Conservation (phyloP, 1,140 invertebrate genomes). For the Polyergus mexicanus region DNA sequence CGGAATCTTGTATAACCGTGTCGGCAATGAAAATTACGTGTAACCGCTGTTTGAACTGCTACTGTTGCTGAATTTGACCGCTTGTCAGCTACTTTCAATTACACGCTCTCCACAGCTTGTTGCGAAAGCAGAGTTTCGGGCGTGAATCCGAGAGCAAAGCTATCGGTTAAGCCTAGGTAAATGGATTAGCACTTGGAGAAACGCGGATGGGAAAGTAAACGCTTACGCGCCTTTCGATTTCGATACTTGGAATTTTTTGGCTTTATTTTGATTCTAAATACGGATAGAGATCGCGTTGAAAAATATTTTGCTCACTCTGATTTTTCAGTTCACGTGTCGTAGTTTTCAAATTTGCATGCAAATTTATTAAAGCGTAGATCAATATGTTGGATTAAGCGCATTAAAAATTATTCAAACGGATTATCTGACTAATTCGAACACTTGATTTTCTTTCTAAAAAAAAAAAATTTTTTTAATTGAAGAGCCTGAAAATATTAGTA, state of each 20-base stretch:
- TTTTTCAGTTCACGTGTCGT: background rate
- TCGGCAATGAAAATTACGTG: slow-evolving; percentile 61
- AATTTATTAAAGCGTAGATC: background rate
- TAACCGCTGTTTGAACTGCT: slow-evolving; percentile 59
- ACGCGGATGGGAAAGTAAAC: slow-evolving; percentile 21
- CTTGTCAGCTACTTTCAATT: slow-evolving; percentile 68
- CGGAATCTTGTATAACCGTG: slow-evolving; percentile 57
- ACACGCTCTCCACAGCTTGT: slow-evolving; percentile 39
- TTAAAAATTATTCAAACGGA: slow-evolving; percentile 4
- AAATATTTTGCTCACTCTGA: background rate
- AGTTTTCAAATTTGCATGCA: background rate
- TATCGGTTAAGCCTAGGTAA: slow-evolving; percentile 36
- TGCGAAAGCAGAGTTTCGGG: slow-evolving; percentile 6
- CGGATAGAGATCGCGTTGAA: background rate
- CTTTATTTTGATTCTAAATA: background rate
- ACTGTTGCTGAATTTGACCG: slow-evolving; percentile 56
- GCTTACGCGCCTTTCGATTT: slow-evolving; percentile 4
- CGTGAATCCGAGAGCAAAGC: slow-evolving; percentile 46
- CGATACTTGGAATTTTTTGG: background rate
- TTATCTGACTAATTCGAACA: background rate
- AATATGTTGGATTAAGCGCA: background rate
- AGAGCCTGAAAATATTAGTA: background rate
- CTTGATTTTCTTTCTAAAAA: background rate
- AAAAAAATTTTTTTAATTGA: background rate
- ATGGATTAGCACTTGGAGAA: slow-evolving; percentile 33